Evolutionary conservation across 1,140 invertebrate genomes (phyloP), one percentile per base, ranked within the genome.

Genomic region (Melitaea cinxia): DNA sequence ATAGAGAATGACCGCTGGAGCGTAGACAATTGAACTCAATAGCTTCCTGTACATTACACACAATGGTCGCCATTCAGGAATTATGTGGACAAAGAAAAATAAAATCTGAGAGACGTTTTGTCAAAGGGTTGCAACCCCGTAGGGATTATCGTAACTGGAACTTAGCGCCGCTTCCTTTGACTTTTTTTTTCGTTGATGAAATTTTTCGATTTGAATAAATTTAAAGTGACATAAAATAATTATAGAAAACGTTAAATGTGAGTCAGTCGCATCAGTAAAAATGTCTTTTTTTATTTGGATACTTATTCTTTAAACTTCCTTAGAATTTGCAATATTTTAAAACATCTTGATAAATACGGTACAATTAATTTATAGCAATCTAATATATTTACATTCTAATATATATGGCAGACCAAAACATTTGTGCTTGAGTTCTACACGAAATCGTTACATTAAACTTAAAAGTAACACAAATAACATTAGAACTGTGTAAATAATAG

Each of bases 11-110:
- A 55, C 77, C 75, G 73, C 62, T 73, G 63, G 72, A 73, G 65
- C 82, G 72, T 78, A 67, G 67, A 85, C 83, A 82, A 88, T 84
- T 80, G 83, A 15, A 71, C 73, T 77, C 70, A 74, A 86, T 85
- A 82, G 73, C 78, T 87, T 89, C 83, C 84, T 86, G 79, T 58
- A 71, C 74, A 77, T 80, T 81, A 77, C 70, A 72, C 73, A 87
- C 79, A 88, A 87, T 85, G 76, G 42, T 21, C 37, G 30, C 65
- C 83, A 87, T 89, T 87, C 80, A 87, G 55, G 55, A 68, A 62
- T 69, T 68, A 65, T 69, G 50, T 39, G 73, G 62, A 72, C 78
- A 83, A 83, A 83, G 71, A 82, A 65, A 56, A 9, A 59, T 59
- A 70, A 74, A 56, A 47, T 19, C 60, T 24, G 49, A 26, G 42